Percentiles rank a stretch among this genome's conserved stretches.
Evolutionary conservation across 1,140 invertebrate species (phyloP).

Genomic region (Habropoda laboriosa): DNA sequence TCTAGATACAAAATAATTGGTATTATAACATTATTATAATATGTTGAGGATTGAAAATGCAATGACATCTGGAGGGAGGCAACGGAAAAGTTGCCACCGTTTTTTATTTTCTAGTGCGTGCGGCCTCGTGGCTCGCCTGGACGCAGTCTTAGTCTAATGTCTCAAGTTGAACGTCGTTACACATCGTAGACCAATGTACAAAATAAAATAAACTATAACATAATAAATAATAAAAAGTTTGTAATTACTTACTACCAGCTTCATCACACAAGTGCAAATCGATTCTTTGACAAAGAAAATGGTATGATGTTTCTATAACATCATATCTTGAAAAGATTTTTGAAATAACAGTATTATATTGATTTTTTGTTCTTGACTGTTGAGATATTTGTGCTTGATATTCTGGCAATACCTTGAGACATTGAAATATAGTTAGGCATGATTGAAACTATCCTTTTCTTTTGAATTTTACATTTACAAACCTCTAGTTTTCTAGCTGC

Average conservation of each 20-base stretch:
- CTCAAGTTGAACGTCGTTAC: too few species aligned
- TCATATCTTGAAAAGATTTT: conserved; percentile 94
- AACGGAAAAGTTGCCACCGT: too few species aligned
- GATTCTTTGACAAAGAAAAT: conserved; percentile 96
- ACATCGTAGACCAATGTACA: too few species aligned
- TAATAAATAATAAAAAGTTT: neutral
- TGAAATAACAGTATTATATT: conserved; percentile 81
- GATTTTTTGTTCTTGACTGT: conserved; percentile 81
- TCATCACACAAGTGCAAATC: conserved; percentile 99
- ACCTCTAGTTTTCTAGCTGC: conserved; percentile 95
- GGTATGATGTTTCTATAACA: conserved; percentile 98
- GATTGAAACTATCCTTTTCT: conserved; percentile 24
- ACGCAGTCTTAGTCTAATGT: too few species aligned
- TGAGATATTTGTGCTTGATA: conserved; percentile 90
- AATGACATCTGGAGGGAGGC: too few species aligned
- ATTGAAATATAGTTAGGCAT: conserved; percentile 37
- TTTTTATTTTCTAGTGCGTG: too few species aligned
- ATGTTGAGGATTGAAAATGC: too few species aligned
- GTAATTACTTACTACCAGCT: conserved; percentile 86
- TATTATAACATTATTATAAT: neutral
- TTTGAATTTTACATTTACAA: conserved; percentile 24
- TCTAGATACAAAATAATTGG: conserved; percentile 79
- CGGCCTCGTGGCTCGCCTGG: too few species aligned
- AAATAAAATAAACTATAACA: conserved; percentile 23
- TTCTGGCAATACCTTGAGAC: conserved; percentile 87